These are phyloP conservation scores for Plutomurus gul DNA, from an alignment of 1,140 invertebrate genomes.

Conservation along the genomic window DNA sequence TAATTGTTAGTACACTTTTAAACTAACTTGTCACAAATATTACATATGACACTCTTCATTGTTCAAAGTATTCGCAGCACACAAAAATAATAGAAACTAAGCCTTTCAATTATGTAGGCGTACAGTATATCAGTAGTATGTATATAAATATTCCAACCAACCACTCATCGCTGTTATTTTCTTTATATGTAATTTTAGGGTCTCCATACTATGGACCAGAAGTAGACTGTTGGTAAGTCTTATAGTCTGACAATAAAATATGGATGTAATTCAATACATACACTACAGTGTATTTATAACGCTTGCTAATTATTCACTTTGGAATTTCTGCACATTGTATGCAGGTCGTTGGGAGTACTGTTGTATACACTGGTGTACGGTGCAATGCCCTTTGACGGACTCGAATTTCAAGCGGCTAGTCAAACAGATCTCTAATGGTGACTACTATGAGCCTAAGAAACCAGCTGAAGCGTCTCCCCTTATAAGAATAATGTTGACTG, in stretches of 20 bases:
- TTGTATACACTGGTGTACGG: slow-evolving; percentile 98
- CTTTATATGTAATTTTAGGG: too few species aligned
- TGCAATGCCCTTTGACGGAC: slow-evolving; percentile 99
- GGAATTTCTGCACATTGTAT: neutral
- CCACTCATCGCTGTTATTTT: too few species aligned
- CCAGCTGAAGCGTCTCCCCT: slow-evolving; percentile 94
- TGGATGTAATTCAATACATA: neutral
- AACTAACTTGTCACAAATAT: too few species aligned
- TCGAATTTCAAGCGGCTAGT: slow-evolving; percentile 96
- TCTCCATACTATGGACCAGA: slow-evolving; percentile 2
- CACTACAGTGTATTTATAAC: neutral
- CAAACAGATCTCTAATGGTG: slow-evolving; percentile 84
- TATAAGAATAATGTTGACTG: slow-evolving; percentile 91
- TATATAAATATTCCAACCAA: too few species aligned
- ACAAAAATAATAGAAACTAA: too few species aligned
- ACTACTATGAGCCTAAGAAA: slow-evolving; percentile 95
- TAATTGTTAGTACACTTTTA: too few species aligned
- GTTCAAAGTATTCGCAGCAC: too few species aligned
- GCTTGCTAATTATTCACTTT: neutral
- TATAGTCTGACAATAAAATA: neutral
- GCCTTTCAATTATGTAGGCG: too few species aligned
- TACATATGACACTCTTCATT: too few species aligned
- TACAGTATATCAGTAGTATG: too few species aligned
- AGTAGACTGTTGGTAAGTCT: slow-evolving; percentile 25
- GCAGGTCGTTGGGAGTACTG: slow-evolving; percentile 94